Base-by-base conservation (phyloP, 1,140 invertebrate genomes). In the Lordiphosa stackelbergi region DNA sequence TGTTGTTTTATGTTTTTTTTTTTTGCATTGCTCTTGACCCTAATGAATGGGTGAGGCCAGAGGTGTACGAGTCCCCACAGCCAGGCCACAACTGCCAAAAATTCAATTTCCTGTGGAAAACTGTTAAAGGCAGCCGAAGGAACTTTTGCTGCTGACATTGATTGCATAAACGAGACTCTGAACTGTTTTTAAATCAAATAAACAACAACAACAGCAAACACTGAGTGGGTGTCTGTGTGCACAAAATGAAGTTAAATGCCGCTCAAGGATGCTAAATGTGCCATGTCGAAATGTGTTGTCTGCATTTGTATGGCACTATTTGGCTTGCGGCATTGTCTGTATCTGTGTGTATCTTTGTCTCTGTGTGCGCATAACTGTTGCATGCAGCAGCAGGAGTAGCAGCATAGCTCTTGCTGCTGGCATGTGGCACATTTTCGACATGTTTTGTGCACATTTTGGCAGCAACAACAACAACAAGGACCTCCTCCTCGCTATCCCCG, bases 371-470 rank as follows among this genome's bases (percentile, higher is more conserved):
- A 63, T 73, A 83, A 83, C 77, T 83, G 77, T 83, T 81, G 77
- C 77, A 83, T 83, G 77, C 77, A 72, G 43, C 55, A 46, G 19
- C 45, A 42, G 41, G 53, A 60, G 60, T 43, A 70, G 53, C 37
- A 53, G 46, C 48, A 65, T 38, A 22, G 13, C 48, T 60, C 63
- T 51, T 5, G 63, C 59, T 72, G 57, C 72, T 81, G 77, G 78
- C 75, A 81, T 83, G 78, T 83, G 77, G 77, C 77, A 83, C 77
- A 83, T 83, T 83, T 83, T 83, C 77, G 77, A 83, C 77, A 75
- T 83, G 77, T 83, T 83, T 83, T 83, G 77, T 81, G 64, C 74
- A 69, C 77, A 83, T 83, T 81, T 83, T 59, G 77, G 77, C 77
- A 83, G 55, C 74, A 64, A 59, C 47, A 65, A 41, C 58, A 60